Conservation (phyloP, 2,797 vertebrate genomes). For the Neostethus bicornis region DNA sequence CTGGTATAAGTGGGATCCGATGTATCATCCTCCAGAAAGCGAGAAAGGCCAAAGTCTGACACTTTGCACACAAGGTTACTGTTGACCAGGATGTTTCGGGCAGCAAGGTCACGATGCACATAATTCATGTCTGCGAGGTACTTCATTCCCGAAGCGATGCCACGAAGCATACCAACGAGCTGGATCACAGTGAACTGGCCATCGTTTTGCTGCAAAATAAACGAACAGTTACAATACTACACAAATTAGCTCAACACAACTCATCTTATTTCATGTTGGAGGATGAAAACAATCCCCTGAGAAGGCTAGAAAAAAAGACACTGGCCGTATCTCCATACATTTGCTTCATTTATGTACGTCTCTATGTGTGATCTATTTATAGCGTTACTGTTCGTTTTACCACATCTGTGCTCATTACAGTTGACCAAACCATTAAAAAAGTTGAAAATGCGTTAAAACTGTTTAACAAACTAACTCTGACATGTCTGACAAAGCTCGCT, state of each 20-base stretch:
- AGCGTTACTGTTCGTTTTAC: neutral
- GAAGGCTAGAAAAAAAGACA: neutral
- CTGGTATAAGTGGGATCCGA: constrained; percentile 98
- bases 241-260: neutral
- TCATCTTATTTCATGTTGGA: neutral
- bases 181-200: constrained; percentile 99
- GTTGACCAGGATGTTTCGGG: constrained; percentile 98
- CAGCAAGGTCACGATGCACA: constrained; percentile 95
- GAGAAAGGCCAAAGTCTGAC: constrained; percentile 95
- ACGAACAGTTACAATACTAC: constrained; percentile 5
- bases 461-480: neutral
- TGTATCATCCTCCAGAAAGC: constrained; percentile 96
- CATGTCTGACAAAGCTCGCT: neutral
- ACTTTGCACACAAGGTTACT: constrained; percentile 99
- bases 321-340: neutral
- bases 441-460: neutral
- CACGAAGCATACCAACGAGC: constrained; percentile 95
- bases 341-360: neutral
- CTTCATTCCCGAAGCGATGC: constrained; percentile 97
- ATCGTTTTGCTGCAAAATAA: constrained; percentile 90
- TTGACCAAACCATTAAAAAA: neutral
- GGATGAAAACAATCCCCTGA: neutral
- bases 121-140: constrained; percentile 99
- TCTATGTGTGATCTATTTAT: neutral
- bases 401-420: neutral